A percentile compares a stretch with the other conserved stretches of the same genome.
Conservation (phyloP, 1,140 invertebrate species). For the Brachystomella parvula region DNA sequence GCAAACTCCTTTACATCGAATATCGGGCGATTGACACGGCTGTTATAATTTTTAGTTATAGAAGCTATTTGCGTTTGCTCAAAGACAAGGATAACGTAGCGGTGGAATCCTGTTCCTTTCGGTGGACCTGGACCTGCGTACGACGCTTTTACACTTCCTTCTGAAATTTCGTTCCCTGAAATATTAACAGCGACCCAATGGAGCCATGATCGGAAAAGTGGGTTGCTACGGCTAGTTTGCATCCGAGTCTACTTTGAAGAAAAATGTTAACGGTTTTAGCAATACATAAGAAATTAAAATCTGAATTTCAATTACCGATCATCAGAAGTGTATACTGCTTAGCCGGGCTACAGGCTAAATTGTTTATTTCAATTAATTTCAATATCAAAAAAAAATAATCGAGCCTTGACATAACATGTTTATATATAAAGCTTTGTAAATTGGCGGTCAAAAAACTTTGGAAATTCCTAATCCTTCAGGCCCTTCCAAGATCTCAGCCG, state of each 20-base stretch:
- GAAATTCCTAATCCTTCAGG: no score
- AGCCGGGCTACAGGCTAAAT: no score
- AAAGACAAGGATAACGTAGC: constrained; percentile 37
- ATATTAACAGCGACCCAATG: constrained; percentile 90
- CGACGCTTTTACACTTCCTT: constrained; percentile 63
- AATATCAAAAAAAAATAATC: no score
- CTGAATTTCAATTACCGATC: no score
- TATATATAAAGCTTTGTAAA: no score
- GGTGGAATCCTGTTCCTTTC: constrained; percentile 44
- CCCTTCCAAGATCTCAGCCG: no score
- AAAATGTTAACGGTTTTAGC: neutral
- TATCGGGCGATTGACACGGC: neutral
- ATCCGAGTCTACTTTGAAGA: constrained; percentile 38
- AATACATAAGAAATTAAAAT: no score
- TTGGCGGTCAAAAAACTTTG: no score
- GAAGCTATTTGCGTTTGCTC: constrained; percentile 10
- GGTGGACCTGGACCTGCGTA: constrained; percentile 83
- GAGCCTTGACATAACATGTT: no score
- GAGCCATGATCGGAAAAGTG: constrained; percentile 34
- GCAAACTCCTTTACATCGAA: neutral
- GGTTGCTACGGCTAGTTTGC: constrained; percentile 30
- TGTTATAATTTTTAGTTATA: neutral
- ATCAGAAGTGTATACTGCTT: constrained; percentile 69
- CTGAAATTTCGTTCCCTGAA: constrained; percentile 59
- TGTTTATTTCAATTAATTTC: no score